Base-by-base conservation (phyloP, 1,140 invertebrate genomes). In the Drosophila nebulosa region DNA sequence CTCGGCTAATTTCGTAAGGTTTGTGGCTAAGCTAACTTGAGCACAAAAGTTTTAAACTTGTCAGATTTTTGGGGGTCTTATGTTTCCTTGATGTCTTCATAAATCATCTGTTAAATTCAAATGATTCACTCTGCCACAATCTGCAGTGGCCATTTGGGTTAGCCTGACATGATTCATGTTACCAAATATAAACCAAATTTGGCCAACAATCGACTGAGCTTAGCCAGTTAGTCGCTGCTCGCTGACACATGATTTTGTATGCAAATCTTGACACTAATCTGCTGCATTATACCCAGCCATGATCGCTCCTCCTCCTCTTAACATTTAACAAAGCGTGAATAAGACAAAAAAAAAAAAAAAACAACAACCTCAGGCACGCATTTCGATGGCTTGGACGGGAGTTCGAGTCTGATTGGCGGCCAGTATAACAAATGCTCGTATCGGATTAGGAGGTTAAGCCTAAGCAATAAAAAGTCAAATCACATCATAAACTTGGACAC, bases 221-320 rank as follows among this genome's bases (percentile, higher is more conserved):
- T 65, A 32, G 69, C 60, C 65, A 76, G 69, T 69, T 42, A 46
- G 69, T 64, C 53, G 60, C 26, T 30, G 53, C 58, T 65, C 58
- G 63, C 70, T 75, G 84, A 89, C 71, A 78, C 84, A 88, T 72
- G 79, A 77, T 75, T 89, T 74, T 72, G 73, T 89, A 90, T 90
- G 88, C 88, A 90, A 90, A 90, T 90, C 74, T 88, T 90, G 88
- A 90, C 88, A 90, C 74, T 90, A 89, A 90, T 84, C 83, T 81
- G 69, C 55, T 55, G 57, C 66, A 74, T 77, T 73, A 79, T 46
- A 21, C 2, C 2, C 9, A 6, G 14, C 6, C 16, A 7, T 46
- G 14, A 65, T 63, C 55, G 72, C 83, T 88, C 73, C 83, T 86
- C 81, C 81, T 80, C 58, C 72, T 56, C 62, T 58, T 53, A 27